Evolutionary conservation across 2,797 vertebrate species (phyloP), one percentile per base, ranked within the genome.

Genomic region (Ctenopoma multispine): DNA sequence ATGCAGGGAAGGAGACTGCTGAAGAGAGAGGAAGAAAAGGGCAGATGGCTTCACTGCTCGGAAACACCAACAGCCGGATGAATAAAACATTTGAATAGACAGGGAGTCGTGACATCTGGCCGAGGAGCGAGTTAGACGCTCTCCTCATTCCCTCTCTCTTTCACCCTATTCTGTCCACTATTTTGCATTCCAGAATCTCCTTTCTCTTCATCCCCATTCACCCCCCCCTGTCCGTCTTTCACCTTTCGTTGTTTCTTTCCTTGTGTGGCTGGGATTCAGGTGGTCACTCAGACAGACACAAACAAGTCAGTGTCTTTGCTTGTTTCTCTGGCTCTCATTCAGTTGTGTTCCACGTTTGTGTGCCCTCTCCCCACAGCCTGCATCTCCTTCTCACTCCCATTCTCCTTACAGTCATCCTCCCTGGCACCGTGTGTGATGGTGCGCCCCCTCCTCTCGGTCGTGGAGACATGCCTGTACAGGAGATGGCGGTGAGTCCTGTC

Each of bases 401-500:
- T 38, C 43, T 40, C 48, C 21, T 23, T 34, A 29, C 20, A 47
- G 14, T 44, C 31, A 40, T 60, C 48, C 63, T 17, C 67, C 66
- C 57, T 15, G 15, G 66, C 18, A 15, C 17, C 40, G 62, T 61
- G 79, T 92, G 93, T 91, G 89, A 94, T 95, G 94, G 86, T 90
- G 86, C 75, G 49, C 59, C 75, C 74, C 87, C 82, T 85, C 68
- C 80, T 83, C 81, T 87, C 41, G 11, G 59, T 68, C 71, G 75
- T 70, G 88, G 90, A 93, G 93, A 92, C 87, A 93, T 94, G 95
- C 95, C 94, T 59, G 89, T 95, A 85, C 94, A 89, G 64, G 91
- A 92, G 89, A 98, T 98, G 96, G 96, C 95, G 88, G 87, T 96
- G 90, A 95, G 92, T 90, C 90, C 93, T 79, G 86, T 93, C 61